Evolutionary conservation across 2,113 vertebrate genomes (phyloP), one percentile per base, ranked within the genome.

Genomic region (Phasianus colchicus): DNA sequence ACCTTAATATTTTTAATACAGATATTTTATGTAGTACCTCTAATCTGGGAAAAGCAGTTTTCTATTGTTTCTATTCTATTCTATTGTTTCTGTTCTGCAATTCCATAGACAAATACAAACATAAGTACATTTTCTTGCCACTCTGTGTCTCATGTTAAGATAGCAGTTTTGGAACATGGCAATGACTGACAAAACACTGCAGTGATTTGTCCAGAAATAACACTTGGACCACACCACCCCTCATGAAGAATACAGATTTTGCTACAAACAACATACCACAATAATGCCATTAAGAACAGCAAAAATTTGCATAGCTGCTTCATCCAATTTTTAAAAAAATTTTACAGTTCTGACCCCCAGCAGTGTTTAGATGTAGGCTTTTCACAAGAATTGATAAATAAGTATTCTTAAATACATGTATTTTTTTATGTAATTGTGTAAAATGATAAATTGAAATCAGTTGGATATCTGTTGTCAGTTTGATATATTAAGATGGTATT

Each of bases 261-360:
- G 58, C 94, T 94, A 55, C 64, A 94, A 97, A 90, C 75, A 93
- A 81, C 82, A 96, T 97, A 98, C 92, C 43, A 80, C 75, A 97
- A 96, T 29, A 98, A 94, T 96, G 95, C 94, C 97, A 96, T 98
- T 98, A 98, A 67, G 29, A 73, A 97, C 25, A 52, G 96, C 97
- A 30, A 42, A 40, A 97, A 96, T 95, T 98, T 98, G 54, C 94
- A 98, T 96, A 92, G 61, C 89, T 98, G 97, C 75, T 98, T 40
- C 58, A 8, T 67, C 90, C 82, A 80, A 54, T 97, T 95, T 93
- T 42, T 42, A 42, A 42, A 42, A 42, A 14, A 42, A 43, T 97
- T 94, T 98, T 97, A 80, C 82, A 92, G 87, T 86, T 96, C 96
- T 97, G 85, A 97, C 24, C 88, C 65, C 90, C 96, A 97, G 97